These are phyloP conservation scores for Euwallacea similis DNA, from an alignment of 1,140 invertebrate species.

Conservation along the genomic window DNA sequence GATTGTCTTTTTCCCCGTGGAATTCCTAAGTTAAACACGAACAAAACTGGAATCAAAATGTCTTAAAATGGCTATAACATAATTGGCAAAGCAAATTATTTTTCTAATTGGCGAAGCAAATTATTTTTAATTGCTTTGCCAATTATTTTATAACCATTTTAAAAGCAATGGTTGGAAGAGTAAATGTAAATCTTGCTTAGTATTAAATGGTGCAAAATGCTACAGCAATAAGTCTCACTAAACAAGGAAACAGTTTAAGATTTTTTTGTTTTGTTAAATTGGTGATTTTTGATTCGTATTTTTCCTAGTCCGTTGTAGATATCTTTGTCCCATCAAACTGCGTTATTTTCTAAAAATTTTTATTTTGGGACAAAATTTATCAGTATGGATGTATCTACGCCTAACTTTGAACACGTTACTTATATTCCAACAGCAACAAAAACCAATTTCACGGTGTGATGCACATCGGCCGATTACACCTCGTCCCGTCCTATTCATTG, in stretches of 20 bases:
- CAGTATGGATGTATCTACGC: not conserved
- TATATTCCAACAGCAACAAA: not conserved
- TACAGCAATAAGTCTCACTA: no score
- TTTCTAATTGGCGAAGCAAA: no score
- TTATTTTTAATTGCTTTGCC: no score
- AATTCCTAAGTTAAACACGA: no score
- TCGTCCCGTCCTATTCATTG: not conserved
- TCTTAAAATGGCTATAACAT: no score
- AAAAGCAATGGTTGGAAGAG: no score
- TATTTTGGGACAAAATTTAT: not conserved
- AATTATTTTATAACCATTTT: no score
- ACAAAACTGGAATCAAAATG: no score
- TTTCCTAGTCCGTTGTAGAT: not conserved
- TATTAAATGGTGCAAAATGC: no score
- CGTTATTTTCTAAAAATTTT: not conserved
- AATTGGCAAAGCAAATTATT: no score
- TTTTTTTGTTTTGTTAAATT: not conserved
- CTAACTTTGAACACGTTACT: not conserved
- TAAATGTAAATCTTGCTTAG: no score
- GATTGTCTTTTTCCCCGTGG: no score
- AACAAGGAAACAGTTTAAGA: not conserved
- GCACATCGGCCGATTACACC: not conserved
- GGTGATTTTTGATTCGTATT: not conserved
- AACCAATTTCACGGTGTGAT: constrained; percentile 1
- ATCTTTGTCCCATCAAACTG: not conserved